Percentiles rank a stretch among this genome's conserved stretches.
phyloP scores from a whole-genome alignment of 2,113 vertebrate species.

The Lagopus leucura region DNA sequence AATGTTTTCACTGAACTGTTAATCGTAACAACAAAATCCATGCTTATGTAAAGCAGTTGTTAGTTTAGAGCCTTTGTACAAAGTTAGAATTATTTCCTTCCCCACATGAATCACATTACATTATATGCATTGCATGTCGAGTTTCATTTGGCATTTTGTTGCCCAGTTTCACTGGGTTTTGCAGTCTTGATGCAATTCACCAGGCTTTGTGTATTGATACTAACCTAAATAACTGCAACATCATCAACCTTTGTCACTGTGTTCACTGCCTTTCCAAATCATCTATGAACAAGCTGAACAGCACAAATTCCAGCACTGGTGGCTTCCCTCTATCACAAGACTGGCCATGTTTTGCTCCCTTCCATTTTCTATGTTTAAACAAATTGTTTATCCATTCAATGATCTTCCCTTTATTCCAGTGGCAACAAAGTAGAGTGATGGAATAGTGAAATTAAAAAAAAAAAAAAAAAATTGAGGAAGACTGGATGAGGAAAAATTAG shows the following conservation, averaged over 20 bases:
- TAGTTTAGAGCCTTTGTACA: background rate
- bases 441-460: background rate
- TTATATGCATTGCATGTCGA: fast-evolving
- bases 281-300: background rate
- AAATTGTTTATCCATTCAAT: background rate
- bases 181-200: background rate
- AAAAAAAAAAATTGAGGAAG: background rate
- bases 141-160: background rate
- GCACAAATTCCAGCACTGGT: background rate
- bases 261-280: background rate
- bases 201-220: background rate
- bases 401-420: background rate
- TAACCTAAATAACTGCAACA: background rate
- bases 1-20: background rate
- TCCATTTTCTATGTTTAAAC: background rate
- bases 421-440: background rate
- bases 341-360: background rate
- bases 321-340: background rate
- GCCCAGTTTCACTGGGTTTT: background rate
- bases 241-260: background rate
- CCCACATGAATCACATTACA: fast-evolving
- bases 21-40: background rate
- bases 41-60: background rate
- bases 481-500: background rate
- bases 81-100: background rate